Evolutionary conservation across 2,888 invertebrate genomes (phyloP).

Genomic region (Petrolisthes cinctipes): DNA sequence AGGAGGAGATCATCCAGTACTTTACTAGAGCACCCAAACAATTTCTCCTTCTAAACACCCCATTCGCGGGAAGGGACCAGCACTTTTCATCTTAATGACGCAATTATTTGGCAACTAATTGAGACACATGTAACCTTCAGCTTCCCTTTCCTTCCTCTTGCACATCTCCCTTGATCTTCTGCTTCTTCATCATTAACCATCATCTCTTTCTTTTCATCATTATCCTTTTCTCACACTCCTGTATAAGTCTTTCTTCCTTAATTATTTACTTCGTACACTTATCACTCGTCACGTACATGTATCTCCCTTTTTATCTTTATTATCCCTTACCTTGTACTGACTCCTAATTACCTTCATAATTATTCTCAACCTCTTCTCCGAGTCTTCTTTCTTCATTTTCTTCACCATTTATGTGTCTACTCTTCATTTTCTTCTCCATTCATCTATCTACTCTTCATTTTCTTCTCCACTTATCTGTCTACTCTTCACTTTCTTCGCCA

Average conservation of each 20-base stretch:
- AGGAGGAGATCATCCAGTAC: constrained; percentile 16
- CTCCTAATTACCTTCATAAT: neutral
- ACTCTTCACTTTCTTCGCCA: neutral
- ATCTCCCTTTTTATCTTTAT: neutral
- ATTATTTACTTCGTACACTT: too few relatives aligned
- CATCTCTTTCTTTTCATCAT: neutral
- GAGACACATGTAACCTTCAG: constrained; percentile 47
- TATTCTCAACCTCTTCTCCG: neutral
- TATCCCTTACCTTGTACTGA: neutral
- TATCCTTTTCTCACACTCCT: neutral
- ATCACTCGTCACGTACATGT: too few relatives aligned
- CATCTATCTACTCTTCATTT: neutral
- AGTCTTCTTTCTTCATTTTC: neutral
- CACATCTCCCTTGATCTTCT: neutral
- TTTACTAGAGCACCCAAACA: constrained; percentile 39
- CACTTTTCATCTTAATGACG: constrained; percentile 59
- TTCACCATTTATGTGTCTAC: neutral
- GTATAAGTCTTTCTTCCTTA: neutral
- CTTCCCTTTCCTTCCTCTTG: neutral
- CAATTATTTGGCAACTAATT: constrained; percentile 58
- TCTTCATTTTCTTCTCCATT: neutral
- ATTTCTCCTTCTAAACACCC: constrained; percentile 44
- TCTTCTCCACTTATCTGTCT: neutral
- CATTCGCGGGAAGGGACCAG: constrained; percentile 51
- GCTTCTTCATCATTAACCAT: neutral